These are phyloP conservation scores for Lipophrys pholis DNA, from an alignment of 2,113 vertebrate species.

Conservation along the genomic window DNA sequence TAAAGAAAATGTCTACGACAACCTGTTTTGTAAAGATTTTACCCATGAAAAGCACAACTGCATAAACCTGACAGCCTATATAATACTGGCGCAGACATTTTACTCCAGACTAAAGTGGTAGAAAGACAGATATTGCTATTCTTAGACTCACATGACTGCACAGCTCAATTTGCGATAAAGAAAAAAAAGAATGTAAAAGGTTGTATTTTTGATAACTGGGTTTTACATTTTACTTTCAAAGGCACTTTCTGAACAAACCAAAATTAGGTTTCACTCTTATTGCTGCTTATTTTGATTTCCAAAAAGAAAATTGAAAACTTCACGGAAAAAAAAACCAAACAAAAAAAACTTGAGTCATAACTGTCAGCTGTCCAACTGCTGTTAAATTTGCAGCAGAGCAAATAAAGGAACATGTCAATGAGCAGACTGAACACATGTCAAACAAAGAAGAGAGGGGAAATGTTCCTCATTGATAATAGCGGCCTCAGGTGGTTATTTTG, in stretches of 20 bases:
- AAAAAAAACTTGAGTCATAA: conserved; percentile 5
- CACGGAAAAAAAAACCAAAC: background rate
- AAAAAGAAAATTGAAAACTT: conserved; percentile 5
- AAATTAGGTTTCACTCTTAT: background rate
- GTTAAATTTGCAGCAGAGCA: background rate
- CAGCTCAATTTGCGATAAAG: background rate
- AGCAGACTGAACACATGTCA: conserved; percentile 33
- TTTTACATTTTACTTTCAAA: background rate
- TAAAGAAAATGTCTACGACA: no score
- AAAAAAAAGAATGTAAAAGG: conserved; percentile 4
- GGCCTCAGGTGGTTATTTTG: conserved; percentile 45
- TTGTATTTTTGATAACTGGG: no score
- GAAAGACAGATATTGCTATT: background rate
- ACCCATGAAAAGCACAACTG: background rate
- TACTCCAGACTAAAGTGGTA: background rate
- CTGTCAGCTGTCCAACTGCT: conserved; percentile 2
- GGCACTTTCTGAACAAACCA: background rate
- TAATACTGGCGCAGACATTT: background rate
- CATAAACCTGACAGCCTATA: background rate
- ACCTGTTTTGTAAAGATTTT: background rate
- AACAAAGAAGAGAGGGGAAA: conserved; percentile 18
- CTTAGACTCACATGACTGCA: no score
- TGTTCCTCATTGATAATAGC: conserved; percentile 46
- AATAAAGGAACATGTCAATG: conserved; percentile 6
- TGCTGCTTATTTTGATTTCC: conserved; percentile 14